Conservation (phyloP, 1,140 invertebrate species). For the Catajapyx aquilonaris region DNA sequence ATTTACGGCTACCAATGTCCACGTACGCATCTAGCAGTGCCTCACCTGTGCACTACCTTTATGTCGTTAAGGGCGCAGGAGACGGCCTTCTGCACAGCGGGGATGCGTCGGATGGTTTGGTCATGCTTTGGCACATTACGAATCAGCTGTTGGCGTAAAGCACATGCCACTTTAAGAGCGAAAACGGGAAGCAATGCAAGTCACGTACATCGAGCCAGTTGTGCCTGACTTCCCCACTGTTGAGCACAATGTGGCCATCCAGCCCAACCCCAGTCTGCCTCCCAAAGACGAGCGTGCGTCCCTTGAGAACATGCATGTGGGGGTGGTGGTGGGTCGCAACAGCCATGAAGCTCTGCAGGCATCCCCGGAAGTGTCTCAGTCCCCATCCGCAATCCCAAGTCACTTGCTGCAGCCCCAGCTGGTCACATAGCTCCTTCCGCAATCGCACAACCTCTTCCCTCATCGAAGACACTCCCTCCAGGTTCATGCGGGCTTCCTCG, state of each 20-base stretch:
- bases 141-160: no score
- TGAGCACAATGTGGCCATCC: slow-evolving; percentile 68
- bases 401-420: slow-evolving; percentile 33
- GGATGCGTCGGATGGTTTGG: slow-evolving; percentile 43
- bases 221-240: slow-evolving; percentile 70
- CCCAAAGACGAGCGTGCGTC: slow-evolving; percentile 54
- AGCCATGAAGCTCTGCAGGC: slow-evolving; percentile 45
- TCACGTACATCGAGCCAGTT: slow-evolving; percentile 67
- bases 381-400: slow-evolving; percentile 73
- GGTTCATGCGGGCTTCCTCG: slow-evolving; percentile 32
- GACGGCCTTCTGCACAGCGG: slow-evolving; percentile 59
- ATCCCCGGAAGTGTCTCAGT: slow-evolving; percentile 61
- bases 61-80: slow-evolving; percentile 60
- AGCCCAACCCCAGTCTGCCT: slow-evolving; percentile 70
- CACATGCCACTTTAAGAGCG: no score
- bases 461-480: slow-evolving; percentile 34
- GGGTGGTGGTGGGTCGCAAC: slow-evolving; percentile 13
- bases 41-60: slow-evolving; percentile 53
- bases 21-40: not conserved
- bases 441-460: slow-evolving; percentile 41
- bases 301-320: slow-evolving; percentile 21
- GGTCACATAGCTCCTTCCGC: slow-evolving; percentile 26
- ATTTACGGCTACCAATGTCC: not conserved
- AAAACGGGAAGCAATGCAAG: not conserved
- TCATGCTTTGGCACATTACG: slow-evolving; percentile 61